Conservation (phyloP, 2,113 vertebrate species). For the Callipepla californica region DNA sequence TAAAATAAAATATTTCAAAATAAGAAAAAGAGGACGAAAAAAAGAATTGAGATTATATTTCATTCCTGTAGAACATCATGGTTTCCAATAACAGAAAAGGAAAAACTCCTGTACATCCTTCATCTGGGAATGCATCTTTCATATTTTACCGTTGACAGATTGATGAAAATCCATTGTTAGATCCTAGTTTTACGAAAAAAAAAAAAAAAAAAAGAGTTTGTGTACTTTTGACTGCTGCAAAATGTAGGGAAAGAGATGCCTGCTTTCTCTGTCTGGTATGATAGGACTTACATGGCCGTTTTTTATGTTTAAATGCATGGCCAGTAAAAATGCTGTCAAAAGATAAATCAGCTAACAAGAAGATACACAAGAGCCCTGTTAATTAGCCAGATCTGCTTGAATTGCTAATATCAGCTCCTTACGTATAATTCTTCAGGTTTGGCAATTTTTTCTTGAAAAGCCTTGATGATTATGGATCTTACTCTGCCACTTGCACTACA, state of each 20-base stretch:
- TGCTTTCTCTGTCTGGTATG: neutral
- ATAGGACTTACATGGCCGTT: constrained; percentile 18
- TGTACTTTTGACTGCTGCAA: constrained; percentile 32
- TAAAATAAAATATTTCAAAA: constrained; percentile 25
- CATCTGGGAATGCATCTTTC: constrained; percentile 30
- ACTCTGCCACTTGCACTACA: neutral
- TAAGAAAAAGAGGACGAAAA: neutral
- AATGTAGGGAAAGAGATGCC: neutral
- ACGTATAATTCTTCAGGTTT: neutral
- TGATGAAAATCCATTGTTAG: constrained; percentile 62
- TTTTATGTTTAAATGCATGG: constrained; percentile 26
- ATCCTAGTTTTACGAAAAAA: constrained; percentile 53
- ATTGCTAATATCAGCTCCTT: constrained; percentile 27
- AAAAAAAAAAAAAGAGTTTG: neutral
- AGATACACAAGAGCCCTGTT: constrained; percentile 13
- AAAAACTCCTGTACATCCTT: neutral
- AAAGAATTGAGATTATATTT: neutral
- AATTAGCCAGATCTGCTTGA: constrained; percentile 43
- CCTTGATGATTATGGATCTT: neutral
- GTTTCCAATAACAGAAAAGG: constrained; percentile 53
- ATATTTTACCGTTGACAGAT: constrained; percentile 42
- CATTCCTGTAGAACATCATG: neutral
- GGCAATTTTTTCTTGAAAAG: neutral
- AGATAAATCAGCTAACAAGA: constrained; percentile 9
- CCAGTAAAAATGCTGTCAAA: constrained; percentile 38